phyloP scores from a whole-genome alignment of 1,140 invertebrate species.

The Eriocheir sinensis region DNA sequence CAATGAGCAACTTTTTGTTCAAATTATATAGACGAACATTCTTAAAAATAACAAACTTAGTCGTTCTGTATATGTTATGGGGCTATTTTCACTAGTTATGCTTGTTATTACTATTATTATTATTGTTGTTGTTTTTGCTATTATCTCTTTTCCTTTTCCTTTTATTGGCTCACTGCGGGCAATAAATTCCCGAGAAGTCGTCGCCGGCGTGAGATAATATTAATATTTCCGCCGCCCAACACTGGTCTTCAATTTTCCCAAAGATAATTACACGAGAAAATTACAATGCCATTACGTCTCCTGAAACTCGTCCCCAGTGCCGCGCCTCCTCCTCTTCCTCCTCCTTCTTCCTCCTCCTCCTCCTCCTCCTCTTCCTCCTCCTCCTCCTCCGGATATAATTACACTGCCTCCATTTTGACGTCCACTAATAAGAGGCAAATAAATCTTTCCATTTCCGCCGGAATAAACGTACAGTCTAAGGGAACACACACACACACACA shows the following conservation, averaged over 20 bases:
- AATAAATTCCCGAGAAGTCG: not conserved
- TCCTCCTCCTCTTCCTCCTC: too few relatives aligned
- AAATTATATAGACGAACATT: too few relatives aligned
- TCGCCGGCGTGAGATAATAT: slow-evolving; percentile 1
- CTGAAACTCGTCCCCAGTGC: too few relatives aligned
- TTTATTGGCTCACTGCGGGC: not conserved
- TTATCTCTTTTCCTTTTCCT: not conserved
- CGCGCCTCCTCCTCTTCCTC: not conserved
- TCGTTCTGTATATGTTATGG: too few relatives aligned
- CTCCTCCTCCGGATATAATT: slow-evolving; percentile 42
- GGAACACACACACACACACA: not conserved
- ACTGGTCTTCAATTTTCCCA: slow-evolving; percentile 4
- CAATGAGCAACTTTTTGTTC: too few relatives aligned
- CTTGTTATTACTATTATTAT: not conserved
- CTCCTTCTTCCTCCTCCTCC: too few relatives aligned
- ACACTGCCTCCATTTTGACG: not conserved
- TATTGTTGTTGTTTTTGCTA: not conserved
- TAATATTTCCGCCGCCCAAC: not conserved
- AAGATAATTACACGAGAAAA: slow-evolving; percentile 8
- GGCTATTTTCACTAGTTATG: too few relatives aligned
- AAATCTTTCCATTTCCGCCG: slow-evolving; percentile 46
- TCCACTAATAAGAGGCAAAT: slow-evolving; percentile 30
- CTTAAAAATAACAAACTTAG: too few relatives aligned
- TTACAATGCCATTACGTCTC: not conserved
- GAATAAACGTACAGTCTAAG: not conserved